Evolutionary conservation across 2,888 invertebrate species (phyloP).

Genomic region (Himalopsyche tibetana): DNA sequence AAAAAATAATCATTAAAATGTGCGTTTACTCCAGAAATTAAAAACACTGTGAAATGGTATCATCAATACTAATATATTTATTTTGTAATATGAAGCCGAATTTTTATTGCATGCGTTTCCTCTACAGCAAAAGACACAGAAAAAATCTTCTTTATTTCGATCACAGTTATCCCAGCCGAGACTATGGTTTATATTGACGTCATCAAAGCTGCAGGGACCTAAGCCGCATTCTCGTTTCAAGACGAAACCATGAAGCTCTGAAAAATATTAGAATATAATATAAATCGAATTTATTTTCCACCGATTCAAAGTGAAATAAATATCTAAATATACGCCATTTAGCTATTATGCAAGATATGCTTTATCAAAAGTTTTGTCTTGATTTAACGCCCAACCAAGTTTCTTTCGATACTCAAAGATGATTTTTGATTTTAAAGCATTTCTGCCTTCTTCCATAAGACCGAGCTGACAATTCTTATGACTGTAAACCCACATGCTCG

Average conservation of each 20-base stretch:
- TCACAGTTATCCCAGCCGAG: constrained; percentile 72
- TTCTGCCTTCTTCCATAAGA: too few relatives aligned
- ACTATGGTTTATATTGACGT: constrained; percentile 70
- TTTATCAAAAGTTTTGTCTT: too few relatives aligned
- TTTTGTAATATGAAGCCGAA: constrained; percentile 12
- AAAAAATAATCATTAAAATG: background rate
- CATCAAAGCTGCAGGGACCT: constrained; percentile 72
- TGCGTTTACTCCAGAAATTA: background rate
- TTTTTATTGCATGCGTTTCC: constrained; percentile 72
- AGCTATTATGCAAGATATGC: too few relatives aligned
- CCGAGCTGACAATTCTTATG: too few relatives aligned
- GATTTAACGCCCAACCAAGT: too few relatives aligned
- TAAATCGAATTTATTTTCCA: too few relatives aligned
- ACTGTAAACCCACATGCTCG: too few relatives aligned
- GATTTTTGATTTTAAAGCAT: too few relatives aligned
- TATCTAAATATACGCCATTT: too few relatives aligned
- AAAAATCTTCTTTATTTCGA: constrained; percentile 70
- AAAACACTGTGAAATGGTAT: background rate
- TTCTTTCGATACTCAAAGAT: too few relatives aligned
- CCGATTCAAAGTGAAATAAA: too few relatives aligned
- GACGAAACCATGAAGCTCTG: constrained; percentile 70
- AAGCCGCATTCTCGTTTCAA: constrained; percentile 73
- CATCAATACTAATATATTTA: background rate
- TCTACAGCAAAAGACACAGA: constrained; percentile 72
- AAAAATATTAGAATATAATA: constrained; percentile 64